Base-by-base conservation (phyloP, 2,797 vertebrate genomes). In the Hafferia zeledoni region DNA sequence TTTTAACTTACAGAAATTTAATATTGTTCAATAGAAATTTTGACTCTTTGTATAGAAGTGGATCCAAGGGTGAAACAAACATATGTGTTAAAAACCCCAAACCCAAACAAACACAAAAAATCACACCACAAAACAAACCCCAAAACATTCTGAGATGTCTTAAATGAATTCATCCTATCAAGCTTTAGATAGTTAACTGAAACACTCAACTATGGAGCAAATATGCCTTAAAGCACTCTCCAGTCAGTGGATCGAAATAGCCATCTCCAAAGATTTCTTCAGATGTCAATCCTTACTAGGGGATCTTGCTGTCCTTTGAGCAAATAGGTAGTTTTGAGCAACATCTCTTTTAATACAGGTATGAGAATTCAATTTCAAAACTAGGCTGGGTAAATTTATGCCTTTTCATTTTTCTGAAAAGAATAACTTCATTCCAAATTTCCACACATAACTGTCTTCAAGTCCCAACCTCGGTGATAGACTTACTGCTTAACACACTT, bases 51-150 rank as follows among this genome's bases (percentile, higher is more conserved):
- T 35, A 43, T 17, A 33, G 13, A 57, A 43, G 13, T 46, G 17
- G 5, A 59, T 25, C 7, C 9, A 55, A 65, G 14, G 20, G 7
- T 78, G 52, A 35, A 30, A 37, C 39, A 83, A 17, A 78, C 37
- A 20, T 22, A n/a, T 8, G 3, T 23, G 6, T 41, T 67, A 79
- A 49, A 53, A n/a, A 16, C 1, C 1, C 5, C 6, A 12, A 49
- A 61, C 43, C 0, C 8, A 53, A 77, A 2, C 4, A 2, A 20
- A 72, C 61, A 44, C 57, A 44, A 28, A 0, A 0, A 30, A 52
- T 1, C 3, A 43, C 7, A 9, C 30, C 17, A 47, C 9, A 60
- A 77, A 65, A 6, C 3, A 39, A 67, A 23, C 1, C 1, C 10
- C 7, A 72, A 63, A 69, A 1, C 11, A 31, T 41, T 67, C 6